A percentile compares a stretch with the other conserved stretches of the same genome.
phyloP scores from a whole-genome alignment of 2,113 vertebrate genomes.

The Alethe castanea region DNA sequence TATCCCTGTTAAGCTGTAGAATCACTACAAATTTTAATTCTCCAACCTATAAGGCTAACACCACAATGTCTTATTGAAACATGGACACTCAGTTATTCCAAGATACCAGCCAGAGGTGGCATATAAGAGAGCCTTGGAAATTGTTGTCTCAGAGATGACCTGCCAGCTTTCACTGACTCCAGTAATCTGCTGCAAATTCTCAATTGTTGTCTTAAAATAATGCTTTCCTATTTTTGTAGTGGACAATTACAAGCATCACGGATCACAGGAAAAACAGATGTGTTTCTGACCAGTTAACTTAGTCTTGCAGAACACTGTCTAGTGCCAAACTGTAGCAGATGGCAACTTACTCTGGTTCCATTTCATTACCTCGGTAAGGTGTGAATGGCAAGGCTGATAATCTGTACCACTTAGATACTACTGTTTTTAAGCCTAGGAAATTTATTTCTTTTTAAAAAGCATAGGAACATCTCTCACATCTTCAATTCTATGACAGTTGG shows the following conservation, averaged over 20 bases:
- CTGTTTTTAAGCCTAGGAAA: not conserved
- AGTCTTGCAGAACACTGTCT: slow-evolving; percentile 44
- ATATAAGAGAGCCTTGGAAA: not conserved
- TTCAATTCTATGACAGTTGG: not conserved
- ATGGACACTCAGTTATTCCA: not conserved
- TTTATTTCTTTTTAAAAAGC: not conserved
- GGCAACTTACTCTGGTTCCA: slow-evolving; percentile 1
- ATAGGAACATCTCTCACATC: not conserved
- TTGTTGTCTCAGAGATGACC: not conserved
- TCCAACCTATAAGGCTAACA: not conserved
- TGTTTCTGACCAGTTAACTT: slow-evolving; percentile 32
- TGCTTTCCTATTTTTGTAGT: slow-evolving; percentile 25
- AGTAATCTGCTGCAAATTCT: slow-evolving; percentile 36
- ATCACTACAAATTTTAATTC: not conserved
- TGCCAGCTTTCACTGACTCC: not conserved
- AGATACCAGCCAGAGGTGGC: not conserved
- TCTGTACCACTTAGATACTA: not conserved
- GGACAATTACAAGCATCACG: slow-evolving; percentile 53
- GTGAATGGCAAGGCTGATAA: slow-evolving; percentile 7
- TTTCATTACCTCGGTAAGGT: slow-evolving; percentile 13
- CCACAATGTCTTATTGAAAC: not conserved
- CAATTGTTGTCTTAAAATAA: slow-evolving; percentile 30
- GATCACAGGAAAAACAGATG: slow-evolving; percentile 45
- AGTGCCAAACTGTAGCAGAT: not conserved
- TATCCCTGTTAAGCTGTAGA: not conserved